phyloP scores from a whole-genome alignment of 2,113 vertebrate species.

The Peromyscus californicus region DNA sequence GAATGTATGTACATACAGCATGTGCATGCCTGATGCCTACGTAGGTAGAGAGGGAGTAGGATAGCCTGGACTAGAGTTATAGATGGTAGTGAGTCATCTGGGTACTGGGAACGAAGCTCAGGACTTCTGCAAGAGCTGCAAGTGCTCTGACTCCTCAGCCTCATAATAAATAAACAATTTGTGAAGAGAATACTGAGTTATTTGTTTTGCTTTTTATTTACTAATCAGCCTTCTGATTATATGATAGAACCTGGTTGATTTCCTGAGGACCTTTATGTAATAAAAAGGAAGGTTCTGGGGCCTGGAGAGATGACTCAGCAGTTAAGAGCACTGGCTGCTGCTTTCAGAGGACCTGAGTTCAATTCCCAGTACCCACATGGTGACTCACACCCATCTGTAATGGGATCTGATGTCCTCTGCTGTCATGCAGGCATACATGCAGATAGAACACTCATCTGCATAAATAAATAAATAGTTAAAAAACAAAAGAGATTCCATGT shows the following conservation, averaged over 20 bases:
- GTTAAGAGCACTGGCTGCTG: too few relatives aligned
- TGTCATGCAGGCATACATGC: too few relatives aligned
- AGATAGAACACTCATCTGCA: too few relatives aligned
- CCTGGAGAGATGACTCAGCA: too few relatives aligned
- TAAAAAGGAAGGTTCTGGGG: neutral
- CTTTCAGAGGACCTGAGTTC: too few relatives aligned
- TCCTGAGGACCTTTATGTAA: conserved; percentile 19
- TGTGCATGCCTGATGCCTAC: neutral
- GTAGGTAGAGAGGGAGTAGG: neutral
- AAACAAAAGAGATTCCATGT: neutral
- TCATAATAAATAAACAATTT: neutral
- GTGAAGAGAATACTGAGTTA: conserved; percentile 5
- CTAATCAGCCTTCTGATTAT: neutral
- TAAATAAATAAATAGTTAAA: too few relatives aligned
- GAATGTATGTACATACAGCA: neutral
- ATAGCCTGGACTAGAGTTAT: neutral
- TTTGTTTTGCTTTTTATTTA: conserved; percentile 12
- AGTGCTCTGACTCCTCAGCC: neutral
- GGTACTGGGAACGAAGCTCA: neutral
- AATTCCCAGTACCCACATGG: too few relatives aligned
- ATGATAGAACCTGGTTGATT: conserved; percentile 21
- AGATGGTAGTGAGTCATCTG: neutral
- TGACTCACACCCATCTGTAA: too few relatives aligned
- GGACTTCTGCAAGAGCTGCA: neutral
- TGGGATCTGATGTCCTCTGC: too few relatives aligned